Conservation (phyloP, 2,113 vertebrate species). For the Dicentrarchus labrax region DNA sequence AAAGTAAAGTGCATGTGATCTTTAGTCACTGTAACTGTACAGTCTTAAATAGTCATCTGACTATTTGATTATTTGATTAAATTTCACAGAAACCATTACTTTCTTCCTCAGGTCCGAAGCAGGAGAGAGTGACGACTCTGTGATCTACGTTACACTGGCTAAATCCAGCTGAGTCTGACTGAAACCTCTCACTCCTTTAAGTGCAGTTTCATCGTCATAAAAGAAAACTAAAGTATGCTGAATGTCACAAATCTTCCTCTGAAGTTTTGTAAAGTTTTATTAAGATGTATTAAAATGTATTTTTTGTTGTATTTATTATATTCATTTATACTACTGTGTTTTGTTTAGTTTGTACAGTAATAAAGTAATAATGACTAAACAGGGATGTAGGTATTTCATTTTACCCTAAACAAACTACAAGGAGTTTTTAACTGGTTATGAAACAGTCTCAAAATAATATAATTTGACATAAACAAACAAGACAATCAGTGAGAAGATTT, state of each 20-base stretch:
- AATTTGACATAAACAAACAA: no score
- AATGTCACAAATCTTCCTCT: neutral
- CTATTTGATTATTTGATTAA: no score
- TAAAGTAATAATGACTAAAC: neutral
- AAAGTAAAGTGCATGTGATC: neutral
- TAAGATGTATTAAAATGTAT: neutral
- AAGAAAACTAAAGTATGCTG: neutral
- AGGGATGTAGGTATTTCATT: neutral
- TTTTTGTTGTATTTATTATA: neutral
- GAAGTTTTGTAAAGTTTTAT: no score
- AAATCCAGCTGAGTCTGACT: conserved; percentile 1
- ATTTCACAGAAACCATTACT: neutral
- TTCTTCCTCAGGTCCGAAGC: conserved; percentile 44
- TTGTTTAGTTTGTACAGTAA: neutral
- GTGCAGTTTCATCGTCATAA: neutral
- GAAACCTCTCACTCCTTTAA: neutral
- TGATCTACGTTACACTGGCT: conserved; percentile 60
- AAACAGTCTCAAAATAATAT: no score
- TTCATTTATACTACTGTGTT: neutral
- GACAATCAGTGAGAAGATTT: no score
- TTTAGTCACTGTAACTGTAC: neutral
- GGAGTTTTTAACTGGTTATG: no score
- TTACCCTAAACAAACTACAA: neutral
- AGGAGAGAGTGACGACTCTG: neutral
- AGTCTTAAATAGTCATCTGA: no score